Evolutionary conservation across 2,888 invertebrate species (phyloP).

Genomic region (Eurytoma californica): DNA sequence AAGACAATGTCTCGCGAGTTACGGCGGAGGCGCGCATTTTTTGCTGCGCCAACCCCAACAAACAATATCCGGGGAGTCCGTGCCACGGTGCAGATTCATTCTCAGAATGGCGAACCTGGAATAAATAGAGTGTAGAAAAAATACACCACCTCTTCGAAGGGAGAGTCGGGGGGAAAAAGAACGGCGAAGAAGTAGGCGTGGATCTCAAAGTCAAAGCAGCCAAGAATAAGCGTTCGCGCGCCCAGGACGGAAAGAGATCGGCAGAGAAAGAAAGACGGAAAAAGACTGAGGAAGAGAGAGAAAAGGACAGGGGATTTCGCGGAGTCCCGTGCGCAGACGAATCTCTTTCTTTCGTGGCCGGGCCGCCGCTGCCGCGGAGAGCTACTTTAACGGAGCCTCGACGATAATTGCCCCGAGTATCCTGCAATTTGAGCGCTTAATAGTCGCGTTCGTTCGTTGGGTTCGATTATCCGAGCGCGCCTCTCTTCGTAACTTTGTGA

Average conservation of each 20-base stretch:
- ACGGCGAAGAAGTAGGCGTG: conserved; percentile 28
- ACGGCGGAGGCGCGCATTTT: conserved; percentile 16
- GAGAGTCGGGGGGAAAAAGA: conserved; percentile 10
- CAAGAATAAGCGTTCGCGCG: no score
- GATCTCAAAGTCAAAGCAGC: conserved; percentile 1
- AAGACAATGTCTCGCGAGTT: conserved; percentile 31
- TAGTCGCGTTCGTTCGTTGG: conserved; percentile 56
- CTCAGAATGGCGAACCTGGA: conserved; percentile 32
- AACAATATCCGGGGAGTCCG: conserved; percentile 11
- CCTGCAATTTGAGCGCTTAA: conserved; percentile 65
- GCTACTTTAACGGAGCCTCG: conserved; percentile 48
- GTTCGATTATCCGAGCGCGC: conserved; percentile 58
- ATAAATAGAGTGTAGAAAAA: conserved; percentile 36
- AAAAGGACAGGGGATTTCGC: conserved; percentile 22
- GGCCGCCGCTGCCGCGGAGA: neutral
- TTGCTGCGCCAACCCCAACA: neutral
- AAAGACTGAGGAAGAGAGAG: neutral
- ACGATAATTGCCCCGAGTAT: conserved; percentile 65
- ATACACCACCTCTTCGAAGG: neutral
- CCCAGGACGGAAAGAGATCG: neutral
- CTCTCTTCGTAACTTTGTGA: conserved; percentile 33
- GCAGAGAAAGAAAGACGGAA: neutral
- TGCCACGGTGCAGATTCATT: conserved; percentile 15
- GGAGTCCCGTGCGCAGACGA: conserved; percentile 14
- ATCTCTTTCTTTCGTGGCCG: conserved; percentile 42